phyloP scores from a whole-genome alignment of 2,888 invertebrate species.

The Cordilura impudica region DNA sequence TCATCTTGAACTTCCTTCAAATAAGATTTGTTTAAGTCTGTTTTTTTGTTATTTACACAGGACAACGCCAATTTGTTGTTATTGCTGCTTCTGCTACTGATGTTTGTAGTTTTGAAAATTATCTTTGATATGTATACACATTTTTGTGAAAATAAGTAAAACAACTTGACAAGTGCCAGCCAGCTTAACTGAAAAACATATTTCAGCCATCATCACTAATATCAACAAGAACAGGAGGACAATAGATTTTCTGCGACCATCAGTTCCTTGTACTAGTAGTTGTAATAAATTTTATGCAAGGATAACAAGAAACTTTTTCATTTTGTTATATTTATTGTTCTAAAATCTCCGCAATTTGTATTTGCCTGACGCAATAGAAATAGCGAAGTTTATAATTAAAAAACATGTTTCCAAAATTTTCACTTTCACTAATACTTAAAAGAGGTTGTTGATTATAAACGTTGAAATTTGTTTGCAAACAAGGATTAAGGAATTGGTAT shows the following conservation, averaged over 20 bases:
- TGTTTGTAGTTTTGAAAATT: background rate
- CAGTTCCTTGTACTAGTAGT: background rate
- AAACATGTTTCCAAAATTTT: no score
- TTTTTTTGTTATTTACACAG: background rate
- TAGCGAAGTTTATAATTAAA: no score
- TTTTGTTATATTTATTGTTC: background rate
- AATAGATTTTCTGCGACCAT: background rate
- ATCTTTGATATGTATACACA: no score
- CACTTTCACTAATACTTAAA: no score
- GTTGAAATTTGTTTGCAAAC: no score
- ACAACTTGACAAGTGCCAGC: background rate
- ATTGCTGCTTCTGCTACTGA: background rate
- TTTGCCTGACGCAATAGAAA: background rate
- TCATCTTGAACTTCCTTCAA: background rate
- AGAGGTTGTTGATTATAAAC: no score
- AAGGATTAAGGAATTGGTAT: no score
- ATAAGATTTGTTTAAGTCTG: no score
- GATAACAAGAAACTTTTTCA: background rate
- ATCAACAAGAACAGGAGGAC: background rate
- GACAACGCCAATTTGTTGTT: constrained; percentile 27
- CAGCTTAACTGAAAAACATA: background rate
- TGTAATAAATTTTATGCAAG: background rate
- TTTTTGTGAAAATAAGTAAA: background rate
- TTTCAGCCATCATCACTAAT: background rate
- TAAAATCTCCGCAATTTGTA: background rate